These are phyloP conservation scores for Glyptemys insculpta DNA, from an alignment of 2,797 vertebrate genomes.

Conservation along the genomic window DNA sequence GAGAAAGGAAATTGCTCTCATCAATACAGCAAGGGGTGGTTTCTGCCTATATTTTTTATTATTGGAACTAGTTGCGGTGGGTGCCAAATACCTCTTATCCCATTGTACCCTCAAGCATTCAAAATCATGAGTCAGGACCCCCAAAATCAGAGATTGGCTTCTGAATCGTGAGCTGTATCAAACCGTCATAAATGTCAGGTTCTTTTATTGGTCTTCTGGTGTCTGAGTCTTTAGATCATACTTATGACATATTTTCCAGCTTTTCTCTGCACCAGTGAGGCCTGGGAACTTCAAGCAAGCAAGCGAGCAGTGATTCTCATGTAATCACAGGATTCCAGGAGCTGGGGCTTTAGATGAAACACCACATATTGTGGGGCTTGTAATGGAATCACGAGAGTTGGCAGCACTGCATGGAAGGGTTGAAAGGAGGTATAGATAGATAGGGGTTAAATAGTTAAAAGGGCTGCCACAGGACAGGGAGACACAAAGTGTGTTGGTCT, in stretches of 20 bases:
- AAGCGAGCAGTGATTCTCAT: background rate
- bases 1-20: constrained; percentile 43
- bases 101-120: background rate
- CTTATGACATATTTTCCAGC: constrained; percentile 1
- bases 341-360: background rate
- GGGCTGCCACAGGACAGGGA: background rate
- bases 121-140: background rate
- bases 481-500: background rate
- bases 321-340: background rate
- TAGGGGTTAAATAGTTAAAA: background rate
- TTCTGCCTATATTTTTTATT: constrained; percentile 12
- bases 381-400: constrained; percentile 49
- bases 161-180: background rate
- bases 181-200: background rate
- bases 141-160: constrained; percentile 3
- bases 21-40: background rate
- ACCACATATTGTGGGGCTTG: background rate
- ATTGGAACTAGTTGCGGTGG: background rate
- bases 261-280: background rate
- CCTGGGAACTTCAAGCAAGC: background rate
- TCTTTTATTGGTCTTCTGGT: background rate
- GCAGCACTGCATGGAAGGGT: background rate
- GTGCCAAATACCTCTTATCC: background rate
- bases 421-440: background rate
- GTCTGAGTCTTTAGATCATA: background rate